Base-by-base conservation (phyloP, 2,888 invertebrate genomes). In the Lepidocyrtoides sp. region DNA sequence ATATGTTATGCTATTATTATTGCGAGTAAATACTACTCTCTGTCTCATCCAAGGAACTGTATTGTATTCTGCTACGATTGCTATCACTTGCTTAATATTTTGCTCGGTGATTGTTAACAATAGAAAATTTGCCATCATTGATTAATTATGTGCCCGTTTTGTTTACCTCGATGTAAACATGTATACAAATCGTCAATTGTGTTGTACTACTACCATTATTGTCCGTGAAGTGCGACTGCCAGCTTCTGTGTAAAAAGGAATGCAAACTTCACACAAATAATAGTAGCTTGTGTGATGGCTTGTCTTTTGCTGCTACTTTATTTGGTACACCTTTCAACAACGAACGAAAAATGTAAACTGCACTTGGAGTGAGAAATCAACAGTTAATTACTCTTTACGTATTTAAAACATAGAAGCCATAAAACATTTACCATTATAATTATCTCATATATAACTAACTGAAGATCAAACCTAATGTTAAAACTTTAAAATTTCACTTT, bases 41-140 rank as follows among this genome's bases (percentile, higher is more conserved):
- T 26, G 63, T n/a, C 63, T 63, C 3, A 10, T 63, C 23, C 7
- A 63, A 26, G 26, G 20, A 17, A 10, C n/a, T 72, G 12, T 20
- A 41, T 41, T 41, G 32, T 20, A 72, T 2, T 66, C 8, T 3
- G 29, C n/a, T 54, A 14, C 26, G 41, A 44, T 41, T 12, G 14
- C 44, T 17, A 60, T 23, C 86, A 86, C 77, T 77, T 86, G 63
- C 60, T 77, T 86, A 57, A n/a, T n/a, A n/a, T n/a, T 51, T 69
- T 48, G 36, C 66, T 36, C 44, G 75, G 36, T 86, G 75, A 60
- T 57, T 69, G 44, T 23, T 41, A 87, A 60, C 86, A 86, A 75
- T 63, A 79, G 63, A 63, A 32, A 44, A 51, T 51, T 75, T 63
- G 41, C 77, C 36, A 77, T 41, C 29, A 54, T 26, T 77, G 75